Percentiles rank a stretch among this genome's conserved stretches.
These are phyloP conservation scores for Ataeniobius toweri DNA, from an alignment of 2,797 vertebrate species.

Conservation along the genomic window DNA sequence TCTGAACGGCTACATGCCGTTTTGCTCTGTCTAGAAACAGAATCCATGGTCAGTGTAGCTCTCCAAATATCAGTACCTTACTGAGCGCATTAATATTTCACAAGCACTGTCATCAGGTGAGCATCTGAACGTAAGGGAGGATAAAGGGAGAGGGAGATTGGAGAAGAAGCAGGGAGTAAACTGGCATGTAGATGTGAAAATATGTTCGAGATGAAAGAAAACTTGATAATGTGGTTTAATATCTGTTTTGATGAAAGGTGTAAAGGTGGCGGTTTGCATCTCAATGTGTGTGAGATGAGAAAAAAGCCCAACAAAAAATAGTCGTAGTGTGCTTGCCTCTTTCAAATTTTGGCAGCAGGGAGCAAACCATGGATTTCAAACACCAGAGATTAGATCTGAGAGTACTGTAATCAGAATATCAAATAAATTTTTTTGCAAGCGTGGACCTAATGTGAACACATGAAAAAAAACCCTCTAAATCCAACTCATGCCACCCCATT, in stretches of 20 bases:
- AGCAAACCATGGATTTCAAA: conserved; percentile 46
- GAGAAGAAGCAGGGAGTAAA: conserved; percentile 17
- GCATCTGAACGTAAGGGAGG: conserved; percentile 22
- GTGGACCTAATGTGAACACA: conserved; percentile 6
- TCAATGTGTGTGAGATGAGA: conserved; percentile 27
- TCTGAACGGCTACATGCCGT: conserved; percentile 45
- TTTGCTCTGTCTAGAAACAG: conserved; percentile 52
- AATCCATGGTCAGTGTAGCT: conserved; percentile 56
- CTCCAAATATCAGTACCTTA: conserved; percentile 67
- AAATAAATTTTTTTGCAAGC: conserved; percentile 62
- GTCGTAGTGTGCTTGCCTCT: conserved; percentile 15
- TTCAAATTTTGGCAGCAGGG: conserved; percentile 52
- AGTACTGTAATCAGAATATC: conserved; percentile 50
- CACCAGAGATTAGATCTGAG: conserved; percentile 47
- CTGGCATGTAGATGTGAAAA: conserved; percentile 37
- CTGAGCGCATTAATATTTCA: conserved; percentile 71
- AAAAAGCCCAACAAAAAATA: background rate
- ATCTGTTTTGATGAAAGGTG: conserved; percentile 61
- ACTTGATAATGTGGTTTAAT: conserved; percentile 67
- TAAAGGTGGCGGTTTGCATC: conserved; percentile 49
- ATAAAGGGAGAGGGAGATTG: conserved; percentile 27
- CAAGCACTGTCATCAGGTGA: conserved; percentile 55
- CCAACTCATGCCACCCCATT: conserved; percentile 32
- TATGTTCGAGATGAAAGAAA: conserved; percentile 55
- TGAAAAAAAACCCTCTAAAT: conserved; percentile 32